Base-by-base conservation (phyloP, 1,140 invertebrate genomes). In the Gerris buenoi region DNA sequence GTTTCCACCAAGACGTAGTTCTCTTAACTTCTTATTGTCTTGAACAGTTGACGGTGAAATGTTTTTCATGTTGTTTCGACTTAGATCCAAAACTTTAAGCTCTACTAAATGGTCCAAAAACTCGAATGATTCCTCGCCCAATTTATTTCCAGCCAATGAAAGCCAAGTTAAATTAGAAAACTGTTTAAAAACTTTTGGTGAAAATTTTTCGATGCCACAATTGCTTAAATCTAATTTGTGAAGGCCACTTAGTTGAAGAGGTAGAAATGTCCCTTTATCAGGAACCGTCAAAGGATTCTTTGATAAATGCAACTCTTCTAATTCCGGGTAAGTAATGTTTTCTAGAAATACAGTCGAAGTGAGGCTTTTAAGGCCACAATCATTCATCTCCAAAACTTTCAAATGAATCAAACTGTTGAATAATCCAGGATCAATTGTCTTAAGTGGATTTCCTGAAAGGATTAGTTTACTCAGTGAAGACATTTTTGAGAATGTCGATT, bases 401-500 rank as follows among this genome's bases (percentile, higher is more conserved):
- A 88, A 73, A 69, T 81, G 79, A 0, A 84, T 87, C 56, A 88
- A 75, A 73, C 86, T 86, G 14, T 83, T 81, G 72, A 88, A 87
- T 2, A 88, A 74, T 13, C 85, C 85, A 22, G 84, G 80, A 71
- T 88, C 86, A n/a, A 88, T 73, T 2, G 80, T 82, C 68, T 85
- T 77, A 1, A 88, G 73, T 70, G 83, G 81, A 69, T 88, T 88
- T 13, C 85, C 86, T 1, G 86, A 87, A 5, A 88, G 75, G 58
- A 88, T 81, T 25, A 88, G 76, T 56, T 80, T 80, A 71, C 82
- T 85, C 72, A 88, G 79, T 0, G 82, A 82, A 0, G 83, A 85
- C 85, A 87, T 87, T 73, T 85, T 82, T 0, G 84, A 81, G 73
- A 88, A 88, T 1, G 85, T 85, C 2, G 83, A 80, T 25, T 82